These are phyloP conservation scores for Frankliniella fusca DNA, from an alignment of 2,888 invertebrate species.

Conservation along the genomic window DNA sequence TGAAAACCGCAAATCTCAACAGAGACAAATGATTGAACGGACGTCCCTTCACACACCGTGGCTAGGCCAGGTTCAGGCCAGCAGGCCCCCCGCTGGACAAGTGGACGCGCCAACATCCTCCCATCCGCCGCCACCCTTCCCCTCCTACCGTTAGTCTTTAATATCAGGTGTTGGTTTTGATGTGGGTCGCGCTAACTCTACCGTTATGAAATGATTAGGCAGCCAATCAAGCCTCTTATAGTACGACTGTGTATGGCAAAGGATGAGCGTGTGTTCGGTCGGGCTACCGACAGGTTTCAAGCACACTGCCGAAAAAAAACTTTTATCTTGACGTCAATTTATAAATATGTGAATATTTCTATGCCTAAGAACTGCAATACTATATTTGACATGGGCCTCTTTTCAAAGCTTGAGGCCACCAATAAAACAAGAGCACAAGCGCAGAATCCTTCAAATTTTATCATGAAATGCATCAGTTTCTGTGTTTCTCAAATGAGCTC, in stretches of 20 bases:
- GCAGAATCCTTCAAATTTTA: neutral
- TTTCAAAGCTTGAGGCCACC: neutral
- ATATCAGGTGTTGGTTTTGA: conserved; percentile 21
- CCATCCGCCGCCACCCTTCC: too few relatives aligned
- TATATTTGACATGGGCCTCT: neutral
- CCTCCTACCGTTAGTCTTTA: neutral
- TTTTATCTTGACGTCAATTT: too few relatives aligned
- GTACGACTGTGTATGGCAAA: neutral
- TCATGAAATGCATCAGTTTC: conserved; percentile 11
- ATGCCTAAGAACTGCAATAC: too few relatives aligned
- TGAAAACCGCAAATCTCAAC: neutral
- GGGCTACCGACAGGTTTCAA: too few relatives aligned
- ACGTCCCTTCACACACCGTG: too few relatives aligned
- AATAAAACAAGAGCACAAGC: neutral
- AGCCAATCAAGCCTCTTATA: conserved; percentile 10
- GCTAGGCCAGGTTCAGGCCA: neutral
- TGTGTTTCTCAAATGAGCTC: neutral
- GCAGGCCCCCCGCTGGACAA: neutral
- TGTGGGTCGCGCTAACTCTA: conserved; percentile 11
- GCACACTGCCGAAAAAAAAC: too few relatives aligned
- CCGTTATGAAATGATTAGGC: conserved; percentile 24
- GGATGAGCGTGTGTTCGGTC: too few relatives aligned
- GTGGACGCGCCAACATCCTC: neutral
- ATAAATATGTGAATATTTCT: too few relatives aligned
- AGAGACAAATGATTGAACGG: too few relatives aligned